Evolutionary conservation across 2,888 invertebrate species (phyloP).

Genomic region (Parascotia fuliginaria): DNA sequence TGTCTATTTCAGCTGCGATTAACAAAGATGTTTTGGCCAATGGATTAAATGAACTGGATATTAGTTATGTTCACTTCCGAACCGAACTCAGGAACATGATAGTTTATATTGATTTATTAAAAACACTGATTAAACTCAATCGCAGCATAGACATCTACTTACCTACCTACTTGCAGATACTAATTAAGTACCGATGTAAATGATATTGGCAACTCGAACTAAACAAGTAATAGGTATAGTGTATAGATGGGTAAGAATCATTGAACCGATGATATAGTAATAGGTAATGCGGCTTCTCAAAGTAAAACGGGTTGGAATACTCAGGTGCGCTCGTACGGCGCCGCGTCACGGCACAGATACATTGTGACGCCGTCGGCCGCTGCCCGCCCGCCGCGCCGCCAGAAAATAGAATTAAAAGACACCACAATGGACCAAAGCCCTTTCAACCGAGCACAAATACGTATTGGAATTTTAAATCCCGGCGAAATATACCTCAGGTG

Average conservation of each 20-base stretch:
- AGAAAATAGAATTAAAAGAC: constrained; percentile 78
- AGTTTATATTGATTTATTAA: too few species aligned
- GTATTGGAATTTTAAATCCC: constrained; percentile 65
- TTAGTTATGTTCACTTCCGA: too few species aligned
- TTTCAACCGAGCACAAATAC: constrained; percentile 69
- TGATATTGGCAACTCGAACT: too few species aligned
- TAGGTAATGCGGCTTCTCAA: constrained; percentile 63
- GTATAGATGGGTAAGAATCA: constrained; percentile 23
- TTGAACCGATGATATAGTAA: constrained; percentile 32
- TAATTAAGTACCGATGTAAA: too few species aligned
- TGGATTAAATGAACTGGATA: too few species aligned
- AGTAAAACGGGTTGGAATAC: constrained; percentile 72
- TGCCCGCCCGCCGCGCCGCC: constrained; percentile 54
- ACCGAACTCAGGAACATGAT: too few species aligned
- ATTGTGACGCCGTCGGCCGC: constrained; percentile 64
- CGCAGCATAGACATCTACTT: too few species aligned
- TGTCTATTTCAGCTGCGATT: too few species aligned
- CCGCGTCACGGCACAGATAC: constrained; percentile 54
- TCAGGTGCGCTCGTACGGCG: constrained; percentile 72
- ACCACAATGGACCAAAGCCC: constrained; percentile 73
- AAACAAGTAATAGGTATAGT: background rate
- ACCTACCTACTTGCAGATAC: too few species aligned
- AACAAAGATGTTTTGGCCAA: too few species aligned
- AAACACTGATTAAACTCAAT: too few species aligned
- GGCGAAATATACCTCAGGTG: constrained; percentile 52